Conservation (phyloP, 2,888 invertebrate species). For the Hartigia nigra region DNA sequence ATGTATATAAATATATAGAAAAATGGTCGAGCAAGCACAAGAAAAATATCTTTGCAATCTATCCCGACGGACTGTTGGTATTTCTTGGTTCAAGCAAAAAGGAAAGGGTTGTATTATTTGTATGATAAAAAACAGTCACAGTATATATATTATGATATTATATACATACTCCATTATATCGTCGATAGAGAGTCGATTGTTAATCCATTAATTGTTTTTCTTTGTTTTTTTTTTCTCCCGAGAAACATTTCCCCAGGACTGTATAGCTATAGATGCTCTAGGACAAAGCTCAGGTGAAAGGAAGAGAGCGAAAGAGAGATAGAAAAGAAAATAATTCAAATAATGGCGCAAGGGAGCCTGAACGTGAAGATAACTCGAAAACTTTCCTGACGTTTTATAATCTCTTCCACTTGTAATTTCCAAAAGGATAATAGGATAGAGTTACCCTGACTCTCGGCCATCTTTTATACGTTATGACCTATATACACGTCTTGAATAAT, state of each 20-base stretch:
- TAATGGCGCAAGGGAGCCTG: neutral
- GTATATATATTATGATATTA: neutral
- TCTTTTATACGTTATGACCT: neutral
- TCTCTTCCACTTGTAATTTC: neutral
- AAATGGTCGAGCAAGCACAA: slow-evolving; percentile 7
- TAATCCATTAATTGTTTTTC: neutral
- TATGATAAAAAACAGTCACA: neutral
- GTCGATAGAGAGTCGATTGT: neutral
- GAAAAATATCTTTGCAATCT: slow-evolving; percentile 17
- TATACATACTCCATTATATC: neutral
- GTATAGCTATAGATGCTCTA: neutral
- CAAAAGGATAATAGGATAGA: neutral
- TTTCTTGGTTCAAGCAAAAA: neutral
- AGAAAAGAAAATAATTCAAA: neutral
- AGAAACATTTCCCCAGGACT: neutral
- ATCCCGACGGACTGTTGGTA: neutral
- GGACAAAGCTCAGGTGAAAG: neutral
- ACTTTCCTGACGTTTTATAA: neutral
- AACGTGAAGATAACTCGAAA: neutral
- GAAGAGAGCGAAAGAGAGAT: neutral
- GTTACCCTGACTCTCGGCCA: neutral
- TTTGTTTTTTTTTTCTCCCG: neutral
- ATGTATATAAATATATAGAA: neutral
- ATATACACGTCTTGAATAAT: neutral
- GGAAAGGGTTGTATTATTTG: neutral